A percentile compares a stretch with the other conserved stretches of the same genome.
phyloP scores from a whole-genome alignment of 2,888 invertebrate genomes.

The Phania funesta region DNA sequence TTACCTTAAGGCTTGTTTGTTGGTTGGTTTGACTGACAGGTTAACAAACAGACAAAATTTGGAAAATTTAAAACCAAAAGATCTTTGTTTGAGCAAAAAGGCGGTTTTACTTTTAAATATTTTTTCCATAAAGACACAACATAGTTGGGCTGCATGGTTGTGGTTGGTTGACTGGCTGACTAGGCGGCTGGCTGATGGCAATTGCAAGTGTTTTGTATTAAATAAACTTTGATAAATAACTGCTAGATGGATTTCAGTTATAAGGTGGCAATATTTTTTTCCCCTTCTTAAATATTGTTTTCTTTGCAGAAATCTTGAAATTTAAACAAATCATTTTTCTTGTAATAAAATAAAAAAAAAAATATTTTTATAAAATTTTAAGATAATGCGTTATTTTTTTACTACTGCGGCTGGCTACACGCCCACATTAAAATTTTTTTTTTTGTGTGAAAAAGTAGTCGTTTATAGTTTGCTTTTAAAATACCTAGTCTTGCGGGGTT shows the following conservation, averaged over 20 bases:
- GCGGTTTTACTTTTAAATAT: constrained; percentile 47
- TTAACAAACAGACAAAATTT: constrained; percentile 52
- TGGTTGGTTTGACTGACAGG: constrained; percentile 57
- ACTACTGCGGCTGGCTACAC: constrained; percentile 52
- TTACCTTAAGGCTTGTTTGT: constrained; percentile 43
- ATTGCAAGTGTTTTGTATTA: constrained; percentile 54
- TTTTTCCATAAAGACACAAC: not conserved
- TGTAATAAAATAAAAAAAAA: constrained; percentile 51
- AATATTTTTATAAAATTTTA: constrained; percentile 5
- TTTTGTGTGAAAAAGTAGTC: constrained; percentile 32
- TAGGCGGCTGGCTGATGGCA: not conserved
- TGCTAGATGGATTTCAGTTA: constrained; percentile 5
- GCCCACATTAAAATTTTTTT: constrained; percentile 48
- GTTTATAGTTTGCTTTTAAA: constrained; percentile 8
- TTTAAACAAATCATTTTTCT: constrained; percentile 58
- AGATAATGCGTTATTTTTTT: constrained; percentile 47
- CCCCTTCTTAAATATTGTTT: constrained; percentile 9
- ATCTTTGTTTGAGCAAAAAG: constrained; percentile 35
- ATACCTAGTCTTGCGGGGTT: constrained; percentile 43
- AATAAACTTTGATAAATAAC: constrained; percentile 48
- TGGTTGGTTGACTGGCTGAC: not conserved
- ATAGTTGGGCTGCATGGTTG: not conserved
- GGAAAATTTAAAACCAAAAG: constrained; percentile 19
- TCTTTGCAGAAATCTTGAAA: constrained; percentile 16
- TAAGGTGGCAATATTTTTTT: constrained; percentile 5